Evolutionary conservation across 2,797 vertebrate species (phyloP), one percentile per base, ranked within the genome.

Genomic region (Columba guinea): DNA sequence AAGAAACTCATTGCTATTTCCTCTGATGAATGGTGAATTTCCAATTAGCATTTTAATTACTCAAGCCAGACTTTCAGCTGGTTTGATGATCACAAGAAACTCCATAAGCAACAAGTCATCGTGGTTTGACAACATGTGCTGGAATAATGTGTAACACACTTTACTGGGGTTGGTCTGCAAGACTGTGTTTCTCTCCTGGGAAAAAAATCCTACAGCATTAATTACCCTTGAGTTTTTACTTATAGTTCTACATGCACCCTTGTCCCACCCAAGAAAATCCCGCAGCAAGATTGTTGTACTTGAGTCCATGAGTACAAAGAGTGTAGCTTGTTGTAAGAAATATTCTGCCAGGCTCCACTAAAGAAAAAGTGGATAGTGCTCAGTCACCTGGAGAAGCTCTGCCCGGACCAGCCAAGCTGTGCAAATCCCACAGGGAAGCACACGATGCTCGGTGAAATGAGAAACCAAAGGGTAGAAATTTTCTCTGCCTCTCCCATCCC

Each of bases 41-140:
- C 88, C 94, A 97, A 98, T 98, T 98, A 98, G 95, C 95, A 96
- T 97, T 98, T 98, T 97, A 97, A 97, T 98, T 97, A 97, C 96
- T 97, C 92, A 95, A 97, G 79, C 90, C 92, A 97, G 95, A 77
- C 87, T 95, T 94, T 97, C 85, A 97, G 87, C 89, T 96, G 94
- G 89, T 95, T 97, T 95, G 86, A 90, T 92, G 75, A 96, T 96
- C 94, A 94, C 58, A 96, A 93, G 85, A 90, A 95, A 86, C 78
- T 97, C 77, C 64, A 75, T 62, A 90, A 97, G 94, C 71, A 95
- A 93, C 81, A 95, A 95, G 75, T 96, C 95, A 83, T 94, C 81
- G 87, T 77, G 37, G 87, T 91, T 94, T 90, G 68, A 78, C 59
- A 96, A 60, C 48, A 22, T 2, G 37, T 48, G 69, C 59, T 49